Conservation (phyloP, 2,888 invertebrate genomes). For the Drosophila picticornis region DNA sequence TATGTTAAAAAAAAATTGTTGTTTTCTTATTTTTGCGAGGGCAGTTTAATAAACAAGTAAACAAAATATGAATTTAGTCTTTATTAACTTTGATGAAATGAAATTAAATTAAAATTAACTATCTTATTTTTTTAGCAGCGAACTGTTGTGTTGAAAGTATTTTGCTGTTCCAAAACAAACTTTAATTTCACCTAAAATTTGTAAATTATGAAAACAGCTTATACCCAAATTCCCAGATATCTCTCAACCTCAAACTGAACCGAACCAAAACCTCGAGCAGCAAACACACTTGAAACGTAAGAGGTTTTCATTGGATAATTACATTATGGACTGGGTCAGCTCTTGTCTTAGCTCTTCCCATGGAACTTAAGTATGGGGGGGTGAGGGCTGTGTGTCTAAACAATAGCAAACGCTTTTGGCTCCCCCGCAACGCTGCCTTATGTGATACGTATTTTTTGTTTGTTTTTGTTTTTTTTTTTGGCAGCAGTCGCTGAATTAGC, state of each 20-base stretch:
- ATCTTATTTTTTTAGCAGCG: neutral
- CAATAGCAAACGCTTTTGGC: slow-evolving; percentile 45
- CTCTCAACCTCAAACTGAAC: slow-evolving; percentile 2
- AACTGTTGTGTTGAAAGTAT: neutral
- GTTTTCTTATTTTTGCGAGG: neutral
- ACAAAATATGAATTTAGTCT: neutral
- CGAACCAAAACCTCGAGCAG: slow-evolving; percentile 4
- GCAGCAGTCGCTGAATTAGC: slow-evolving; percentile 66
- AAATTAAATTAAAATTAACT: too few species aligned
- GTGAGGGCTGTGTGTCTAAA: slow-evolving; percentile 1
- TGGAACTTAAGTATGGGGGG: neutral
- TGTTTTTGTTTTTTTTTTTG: slow-evolving; percentile 6
- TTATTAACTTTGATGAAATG: neutral
- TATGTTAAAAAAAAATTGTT: neutral
- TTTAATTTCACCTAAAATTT: neutral
- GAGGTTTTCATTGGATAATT: slow-evolving; percentile 56
- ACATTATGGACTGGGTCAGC: slow-evolving; percentile 55
- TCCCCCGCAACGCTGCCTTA: slow-evolving; percentile 57
- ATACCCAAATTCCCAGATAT: slow-evolving; percentile 19
- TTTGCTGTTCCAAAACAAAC: neutral
- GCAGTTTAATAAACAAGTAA: neutral
- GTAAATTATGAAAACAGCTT: neutral
- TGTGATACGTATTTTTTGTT: slow-evolving; percentile 39
- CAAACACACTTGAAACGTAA: slow-evolving; percentile 34
- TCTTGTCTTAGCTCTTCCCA: slow-evolving; percentile 24